A percentile compares a stretch with the other conserved stretches of the same genome.
These are phyloP conservation scores for Prorops nasuta DNA, from an alignment of 1,140 invertebrate species.

Conservation along the genomic window DNA sequence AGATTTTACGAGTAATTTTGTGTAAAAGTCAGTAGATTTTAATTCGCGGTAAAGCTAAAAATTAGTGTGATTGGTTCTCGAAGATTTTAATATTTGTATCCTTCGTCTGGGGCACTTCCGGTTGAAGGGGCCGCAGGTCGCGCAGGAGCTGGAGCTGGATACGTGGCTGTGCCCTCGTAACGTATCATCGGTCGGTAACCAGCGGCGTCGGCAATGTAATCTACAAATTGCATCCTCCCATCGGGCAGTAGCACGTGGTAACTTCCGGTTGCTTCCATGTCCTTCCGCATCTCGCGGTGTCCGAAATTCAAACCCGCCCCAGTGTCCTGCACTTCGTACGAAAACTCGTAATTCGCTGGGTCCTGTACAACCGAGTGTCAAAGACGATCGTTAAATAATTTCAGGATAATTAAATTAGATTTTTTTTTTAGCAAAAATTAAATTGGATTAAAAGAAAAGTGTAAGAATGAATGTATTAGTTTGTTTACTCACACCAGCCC, in stretches of 20 bases:
- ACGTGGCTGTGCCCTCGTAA: slow-evolving; percentile 64
- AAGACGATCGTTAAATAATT: not conserved
- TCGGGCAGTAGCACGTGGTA: slow-evolving; percentile 68
- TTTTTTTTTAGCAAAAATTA: not conserved
- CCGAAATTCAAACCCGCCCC: slow-evolving; percentile 61
- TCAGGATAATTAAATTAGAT: not conserved
- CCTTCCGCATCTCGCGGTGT: slow-evolving; percentile 64
- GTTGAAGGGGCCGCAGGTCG: too few species aligned
- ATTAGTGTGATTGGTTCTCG: not conserved
- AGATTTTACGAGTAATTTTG: too few species aligned
- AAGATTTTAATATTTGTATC: slow-evolving; percentile 58
- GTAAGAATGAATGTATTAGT: too few species aligned
- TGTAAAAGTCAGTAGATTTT: too few species aligned
- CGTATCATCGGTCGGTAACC: slow-evolving; percentile 68
- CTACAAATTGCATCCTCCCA: slow-evolving; percentile 65
- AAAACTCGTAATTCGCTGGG: slow-evolving; percentile 68
- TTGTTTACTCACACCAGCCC: slow-evolving; percentile 52
- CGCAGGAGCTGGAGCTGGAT: slow-evolving; percentile 35
- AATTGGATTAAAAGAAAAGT: not conserved
- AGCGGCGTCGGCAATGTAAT: slow-evolving; percentile 64
- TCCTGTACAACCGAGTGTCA: slow-evolving; percentile 51
- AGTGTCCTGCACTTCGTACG: slow-evolving; percentile 65
- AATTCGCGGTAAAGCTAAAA: too few species aligned
- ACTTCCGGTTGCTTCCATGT: slow-evolving; percentile 62
- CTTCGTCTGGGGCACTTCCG: slow-evolving; percentile 36